A percentile compares a stretch with the other conserved stretches of the same genome.
Conservation (phyloP, 2,888 invertebrate species). For the Gonocerus acuteangulatus region DNA sequence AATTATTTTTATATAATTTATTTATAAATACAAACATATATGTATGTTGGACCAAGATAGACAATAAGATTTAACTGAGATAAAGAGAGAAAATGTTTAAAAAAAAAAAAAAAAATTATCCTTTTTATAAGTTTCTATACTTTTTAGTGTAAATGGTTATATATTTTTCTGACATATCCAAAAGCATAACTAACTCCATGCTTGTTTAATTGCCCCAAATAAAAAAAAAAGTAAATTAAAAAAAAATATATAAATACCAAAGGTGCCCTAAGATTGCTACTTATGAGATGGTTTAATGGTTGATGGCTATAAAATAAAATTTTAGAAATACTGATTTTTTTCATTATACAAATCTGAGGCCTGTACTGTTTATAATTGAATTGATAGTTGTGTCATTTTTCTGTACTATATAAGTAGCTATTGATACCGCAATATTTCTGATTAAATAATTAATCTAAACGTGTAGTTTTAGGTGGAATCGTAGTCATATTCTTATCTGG, state of each 20-base stretch:
- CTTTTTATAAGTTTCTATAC: constrained; percentile 21
- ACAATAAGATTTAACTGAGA: constrained; percentile 32
- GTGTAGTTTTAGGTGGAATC: constrained; percentile 31
- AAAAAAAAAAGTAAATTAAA: constrained; percentile 48
- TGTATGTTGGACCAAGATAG: constrained; percentile 35
- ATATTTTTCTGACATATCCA: constrained; percentile 21
- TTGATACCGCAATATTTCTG: constrained; percentile 32
- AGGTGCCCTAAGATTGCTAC: constrained; percentile 69
- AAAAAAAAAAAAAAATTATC: constrained; percentile 7
- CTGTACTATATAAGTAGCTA: constrained; percentile 35
- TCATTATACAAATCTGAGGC: constrained; percentile 35
- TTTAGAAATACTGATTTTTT: constrained; percentile 24
- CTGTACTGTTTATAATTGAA: constrained; percentile 38
- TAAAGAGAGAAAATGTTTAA: constrained; percentile 3
- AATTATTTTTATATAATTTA: constrained; percentile 25
- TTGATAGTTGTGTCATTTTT: constrained; percentile 36
- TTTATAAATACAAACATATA: constrained; percentile 11
- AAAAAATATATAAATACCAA: constrained; percentile 57
- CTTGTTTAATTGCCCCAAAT: constrained; percentile 33
- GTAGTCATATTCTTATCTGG: constrained; percentile 20
- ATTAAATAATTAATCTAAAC: constrained; percentile 29
- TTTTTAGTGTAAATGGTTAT: constrained; percentile 7
- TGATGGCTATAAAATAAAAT: constrained; percentile 39
- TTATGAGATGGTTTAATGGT: constrained; percentile 40
- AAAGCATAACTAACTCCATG: constrained; percentile 37